Evolutionary conservation across 2,888 invertebrate species (phyloP), one percentile per base, ranked within the genome.

Genomic region (Ichneumoninae sp.): DNA sequence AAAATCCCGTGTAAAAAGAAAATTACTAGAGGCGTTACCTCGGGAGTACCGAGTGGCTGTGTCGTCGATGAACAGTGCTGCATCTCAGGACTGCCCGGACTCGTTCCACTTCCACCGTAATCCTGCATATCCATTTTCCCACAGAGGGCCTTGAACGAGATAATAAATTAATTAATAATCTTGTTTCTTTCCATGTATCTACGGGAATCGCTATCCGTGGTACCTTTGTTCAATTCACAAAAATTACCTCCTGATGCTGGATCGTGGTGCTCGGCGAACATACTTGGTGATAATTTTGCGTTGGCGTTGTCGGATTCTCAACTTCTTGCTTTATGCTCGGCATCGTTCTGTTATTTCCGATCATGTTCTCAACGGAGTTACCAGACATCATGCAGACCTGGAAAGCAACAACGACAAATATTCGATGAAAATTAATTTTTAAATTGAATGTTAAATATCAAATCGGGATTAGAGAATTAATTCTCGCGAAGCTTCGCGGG

Each of bases 11-110:
- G 44, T 5, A 16, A 16, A 47, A 16, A 47, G 44, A 47, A 16
- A 16, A 16, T 16, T 3, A 57, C 10, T 57, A 10, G 33, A 63
- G 33, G 0, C 33, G 5, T 63, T 93, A 95, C 95, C 94, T 95
- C 95, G 36, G 94, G 93, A 87, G 94, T 96, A 86, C 95, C 96
- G 85, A 96, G 95, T 66, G 96, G 95, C 89, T 96, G 96, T 65
- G 98, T 98, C 3, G 98, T 98, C 40, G 98, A 98, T 75, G 98
- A 98, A 93, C 98, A 98, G 94, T 97, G 97, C 94, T 98, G 98
- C 92, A 97, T 96, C 89, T 98, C 98, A 0, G 98, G 98, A 88
- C 97, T 97, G 7, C 96, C 96, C 44, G 97, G 97, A 40, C 97
- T 97, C 44, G 93, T 92, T 73, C 87, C 90, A 7, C 96, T 96